Conservation (phyloP, 2,888 invertebrate species). For the Euplagia quadripunctaria region DNA sequence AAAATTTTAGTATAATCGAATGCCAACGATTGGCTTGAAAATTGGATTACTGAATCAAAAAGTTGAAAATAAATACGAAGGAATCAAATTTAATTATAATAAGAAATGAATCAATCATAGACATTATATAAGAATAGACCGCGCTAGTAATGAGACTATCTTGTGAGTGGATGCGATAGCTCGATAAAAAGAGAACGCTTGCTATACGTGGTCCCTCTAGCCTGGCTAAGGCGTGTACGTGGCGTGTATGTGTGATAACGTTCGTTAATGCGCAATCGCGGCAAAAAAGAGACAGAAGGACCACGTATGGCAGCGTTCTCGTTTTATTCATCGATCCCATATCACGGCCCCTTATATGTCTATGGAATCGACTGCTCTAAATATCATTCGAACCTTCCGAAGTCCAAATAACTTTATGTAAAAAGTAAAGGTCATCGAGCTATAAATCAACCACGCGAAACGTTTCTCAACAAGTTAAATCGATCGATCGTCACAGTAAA, state of each 20-base stretch:
- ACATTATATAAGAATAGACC: no score
- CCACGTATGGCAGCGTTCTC: no score
- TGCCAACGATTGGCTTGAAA: background rate
- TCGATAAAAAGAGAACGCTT: no score
- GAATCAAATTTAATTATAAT: background rate
- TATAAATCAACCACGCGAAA: conserved; percentile 11
- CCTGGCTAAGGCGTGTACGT: no score
- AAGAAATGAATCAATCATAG: background rate
- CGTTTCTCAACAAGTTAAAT: conserved; percentile 14
- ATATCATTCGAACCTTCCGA: background rate
- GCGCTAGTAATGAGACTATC: no score
- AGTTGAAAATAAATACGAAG: background rate
- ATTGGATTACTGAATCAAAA: background rate
- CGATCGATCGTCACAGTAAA: conserved; percentile 14
- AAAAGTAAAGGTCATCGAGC: conserved; percentile 15
- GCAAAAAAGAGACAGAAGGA: no score
- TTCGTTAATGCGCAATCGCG: no score
- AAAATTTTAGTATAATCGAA: background rate
- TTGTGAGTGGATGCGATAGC: no score
- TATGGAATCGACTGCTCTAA: background rate
- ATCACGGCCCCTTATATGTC: no score
- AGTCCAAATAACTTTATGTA: background rate
- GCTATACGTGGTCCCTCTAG: no score
- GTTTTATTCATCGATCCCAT: no score
- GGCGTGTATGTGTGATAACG: no score